These are phyloP conservation scores for Pterois miles DNA, from an alignment of 2,797 vertebrate genomes.

Conservation along the genomic window DNA sequence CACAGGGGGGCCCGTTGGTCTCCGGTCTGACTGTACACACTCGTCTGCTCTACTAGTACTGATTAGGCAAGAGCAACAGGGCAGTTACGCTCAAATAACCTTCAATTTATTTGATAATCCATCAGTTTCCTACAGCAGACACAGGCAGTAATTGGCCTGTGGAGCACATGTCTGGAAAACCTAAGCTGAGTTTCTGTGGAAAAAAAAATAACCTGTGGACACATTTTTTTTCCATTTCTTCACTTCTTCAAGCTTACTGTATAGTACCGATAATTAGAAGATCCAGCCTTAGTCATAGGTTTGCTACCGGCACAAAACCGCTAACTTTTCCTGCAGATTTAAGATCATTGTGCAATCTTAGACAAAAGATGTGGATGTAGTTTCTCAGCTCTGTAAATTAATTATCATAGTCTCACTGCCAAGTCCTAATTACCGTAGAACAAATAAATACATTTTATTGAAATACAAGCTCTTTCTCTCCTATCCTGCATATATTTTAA, in stretches of 20 bases:
- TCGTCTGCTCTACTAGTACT: conserved; percentile 18
- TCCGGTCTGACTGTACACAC: conserved; percentile 24
- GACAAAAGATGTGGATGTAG: background rate
- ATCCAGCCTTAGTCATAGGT: conserved; percentile 16
- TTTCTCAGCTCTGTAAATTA: conserved; percentile 3
- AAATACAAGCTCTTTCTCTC: background rate
- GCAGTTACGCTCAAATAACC: conserved; percentile 53
- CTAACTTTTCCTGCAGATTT: background rate
- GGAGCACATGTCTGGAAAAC: conserved; percentile 25
- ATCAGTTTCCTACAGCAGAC: conserved; percentile 40
- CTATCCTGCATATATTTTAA: background rate
- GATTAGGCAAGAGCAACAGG: conserved; percentile 37
- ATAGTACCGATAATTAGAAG: conserved; percentile 25
- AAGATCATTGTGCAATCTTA: background rate
- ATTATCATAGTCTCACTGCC: conserved; percentile 13
- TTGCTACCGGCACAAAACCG: conserved; percentile 8
- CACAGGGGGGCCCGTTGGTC: background rate
- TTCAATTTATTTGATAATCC: conserved; percentile 53
- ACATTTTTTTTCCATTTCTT: background rate
- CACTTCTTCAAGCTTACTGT: conserved; percentile 6
- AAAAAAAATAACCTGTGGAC: conserved; percentile 22
- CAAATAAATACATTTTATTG: background rate
- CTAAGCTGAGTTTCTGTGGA: conserved; percentile 1
- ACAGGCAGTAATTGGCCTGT: conserved; percentile 53
- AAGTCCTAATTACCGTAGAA: conserved; percentile 35